Base-by-base conservation (phyloP, 2,797 vertebrate genomes). In the Cossypha heuglini region DNA sequence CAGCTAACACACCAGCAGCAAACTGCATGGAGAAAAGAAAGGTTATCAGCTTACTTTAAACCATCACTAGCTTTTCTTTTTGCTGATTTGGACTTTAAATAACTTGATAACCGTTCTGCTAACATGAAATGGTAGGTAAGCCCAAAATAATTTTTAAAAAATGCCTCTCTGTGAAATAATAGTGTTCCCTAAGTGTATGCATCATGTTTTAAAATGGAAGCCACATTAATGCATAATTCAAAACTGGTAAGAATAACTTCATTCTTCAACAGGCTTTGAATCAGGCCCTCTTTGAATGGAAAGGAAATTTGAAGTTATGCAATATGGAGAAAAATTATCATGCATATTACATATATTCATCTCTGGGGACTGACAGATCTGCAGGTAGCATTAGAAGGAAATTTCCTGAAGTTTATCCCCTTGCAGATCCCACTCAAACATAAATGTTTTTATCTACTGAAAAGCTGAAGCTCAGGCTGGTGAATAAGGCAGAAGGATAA, bases 391-490 rank as follows among this genome's bases (percentile, higher is more conserved):
- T 85, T 68, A 91, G 19, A 77, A 93, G 31, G 38, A 96, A 94
- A 96, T 96, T 82, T 94, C 90, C 92, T 96, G 69, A 76, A 82
- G n/a, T 86, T 90, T 79, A 96, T 96, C 45, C 43, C 38, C 14
- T 90, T 77, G n/a, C 35, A 86, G 59, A 90, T 93, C 28, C 63
- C 43, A 62, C 59, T 92, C 55, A 74, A 73, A 73, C 7, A 33
- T 82, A 57, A 83, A 52, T 10, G 45, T 79, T 94, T 95, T 94
- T 91, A 85, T 48, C 71, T 89, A 16, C 26, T 26, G 38, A 88
- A 94, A 90, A 82, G 35, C 37, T 33, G 25, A 72, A 64, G 45
- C 45, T 79, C 54, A 67, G 16, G 57, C 48, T 94, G n/a, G 25
- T 80, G 77, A 45, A 73, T 79, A 89, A 92, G 45, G 57, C 67